A percentile compares a stretch with the other conserved stretches of the same genome.
These are phyloP conservation scores for Spinibarbus caldwelli DNA, from an alignment of 2,797 vertebrate species.

Conservation along the genomic window DNA sequence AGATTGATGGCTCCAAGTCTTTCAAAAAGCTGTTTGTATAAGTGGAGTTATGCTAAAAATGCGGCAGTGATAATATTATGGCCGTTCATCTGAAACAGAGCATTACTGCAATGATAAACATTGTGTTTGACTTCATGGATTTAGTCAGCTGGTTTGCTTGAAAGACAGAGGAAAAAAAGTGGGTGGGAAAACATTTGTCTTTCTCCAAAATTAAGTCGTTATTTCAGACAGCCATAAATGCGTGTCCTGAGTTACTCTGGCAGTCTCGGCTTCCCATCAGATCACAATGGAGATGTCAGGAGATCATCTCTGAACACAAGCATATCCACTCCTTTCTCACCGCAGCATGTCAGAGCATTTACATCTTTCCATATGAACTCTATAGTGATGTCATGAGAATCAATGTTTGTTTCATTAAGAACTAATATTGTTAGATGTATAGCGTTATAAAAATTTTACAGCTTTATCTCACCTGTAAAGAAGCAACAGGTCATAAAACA, in stretches of 20 bases:
- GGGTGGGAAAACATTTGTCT: conserved; percentile 59
- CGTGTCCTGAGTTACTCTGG: conserved; percentile 29
- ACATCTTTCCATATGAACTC: conserved; percentile 4
- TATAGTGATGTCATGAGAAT: conserved; percentile 1
- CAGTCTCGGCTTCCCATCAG: conserved; percentile 57
- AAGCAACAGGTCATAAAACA: conserved; percentile 74
- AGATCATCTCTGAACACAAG: conserved; percentile 43
- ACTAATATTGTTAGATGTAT: background rate
- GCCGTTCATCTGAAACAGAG: conserved; percentile 44
- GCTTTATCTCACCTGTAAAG: conserved; percentile 67
- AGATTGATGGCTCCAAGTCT: conserved; percentile 55
- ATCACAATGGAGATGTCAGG: conserved; percentile 54
- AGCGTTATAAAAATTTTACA: background rate
- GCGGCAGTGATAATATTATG: conserved; percentile 42
- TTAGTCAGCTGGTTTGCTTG: conserved; percentile 56
- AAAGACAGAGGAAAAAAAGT: conserved; percentile 41
- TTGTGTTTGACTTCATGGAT: conserved; percentile 60
- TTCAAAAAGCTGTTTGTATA: conserved; percentile 57
- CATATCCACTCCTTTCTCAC: conserved; percentile 30
- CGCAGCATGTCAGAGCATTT: conserved; percentile 3
- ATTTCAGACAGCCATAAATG: conserved; percentile 58
- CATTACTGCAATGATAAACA: conserved; percentile 49
- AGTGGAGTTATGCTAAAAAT: conserved; percentile 61
- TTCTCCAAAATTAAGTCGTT: conserved; percentile 51
- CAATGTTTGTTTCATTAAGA: background rate